A percentile compares a stretch with the other conserved stretches of the same genome.
Conservation (phyloP, 2,888 invertebrate species). For the Agrilus cyanescens region DNA sequence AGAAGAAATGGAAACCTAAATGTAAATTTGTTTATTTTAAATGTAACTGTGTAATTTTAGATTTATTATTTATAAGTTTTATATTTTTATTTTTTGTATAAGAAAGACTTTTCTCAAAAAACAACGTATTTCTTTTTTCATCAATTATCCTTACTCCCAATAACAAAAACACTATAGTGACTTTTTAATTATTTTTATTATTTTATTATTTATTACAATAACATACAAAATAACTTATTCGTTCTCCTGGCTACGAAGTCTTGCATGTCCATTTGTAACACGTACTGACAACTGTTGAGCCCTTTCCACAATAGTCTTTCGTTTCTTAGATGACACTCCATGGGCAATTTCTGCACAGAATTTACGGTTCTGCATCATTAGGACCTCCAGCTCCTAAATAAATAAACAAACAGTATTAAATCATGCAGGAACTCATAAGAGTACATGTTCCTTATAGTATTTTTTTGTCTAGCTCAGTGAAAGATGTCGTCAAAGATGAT, state of each 20-base stretch:
- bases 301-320: constrained; percentile 91
- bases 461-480: constrained; percentile 16
- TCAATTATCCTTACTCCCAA: too few relatives aligned
- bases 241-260: constrained; percentile 95
- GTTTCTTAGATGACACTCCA: constrained; percentile 93
- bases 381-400: constrained; percentile 81
- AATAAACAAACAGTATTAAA: constrained; percentile 6
- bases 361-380: constrained; percentile 97
- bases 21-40: background rate
- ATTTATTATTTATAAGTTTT: too few relatives aligned
- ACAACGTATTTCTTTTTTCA: too few relatives aligned
- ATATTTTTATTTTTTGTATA: too few relatives aligned
- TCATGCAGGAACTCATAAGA: too few relatives aligned
- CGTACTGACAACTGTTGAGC: constrained; percentile 92
- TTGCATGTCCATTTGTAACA: constrained; percentile 92
- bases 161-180: too few relatives aligned
- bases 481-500: constrained; percentile 28
- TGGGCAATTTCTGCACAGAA: constrained; percentile 98
- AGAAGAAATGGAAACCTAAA: constrained; percentile 40
- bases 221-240: constrained; percentile 56
- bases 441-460: too few relatives aligned
- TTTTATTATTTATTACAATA: constrained; percentile 17
- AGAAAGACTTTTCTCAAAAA: too few relatives aligned
- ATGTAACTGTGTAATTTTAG: background rate
- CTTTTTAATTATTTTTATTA: constrained; percentile 2